Evolutionary conservation across 2,113 vertebrate species (phyloP).

Genomic region (Illadopsis cleaveri): DNA sequence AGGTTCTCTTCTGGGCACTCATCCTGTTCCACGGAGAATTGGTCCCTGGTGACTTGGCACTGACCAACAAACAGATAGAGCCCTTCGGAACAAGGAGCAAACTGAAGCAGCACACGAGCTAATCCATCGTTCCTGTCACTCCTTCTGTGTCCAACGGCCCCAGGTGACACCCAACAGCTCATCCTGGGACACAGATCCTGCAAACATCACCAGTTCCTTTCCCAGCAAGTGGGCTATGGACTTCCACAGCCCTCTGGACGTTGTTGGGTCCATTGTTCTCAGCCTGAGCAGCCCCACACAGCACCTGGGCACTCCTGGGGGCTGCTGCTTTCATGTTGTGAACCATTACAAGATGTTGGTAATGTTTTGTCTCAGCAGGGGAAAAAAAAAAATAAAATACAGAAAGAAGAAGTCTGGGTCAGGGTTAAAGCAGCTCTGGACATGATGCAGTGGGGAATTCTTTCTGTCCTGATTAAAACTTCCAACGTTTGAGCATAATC

Average conservation of each 20-base stretch:
- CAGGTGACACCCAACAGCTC: not conserved
- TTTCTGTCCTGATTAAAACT: slow-evolving; percentile 66
- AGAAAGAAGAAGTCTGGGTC: slow-evolving; percentile 56
- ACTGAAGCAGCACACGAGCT: slow-evolving; percentile 39
- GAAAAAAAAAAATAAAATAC: not conserved
- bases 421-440: slow-evolving; percentile 73
- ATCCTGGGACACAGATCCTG: slow-evolving; percentile 13
- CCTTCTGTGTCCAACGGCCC: not conserved
- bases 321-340: not conserved
- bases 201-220: not conserved
- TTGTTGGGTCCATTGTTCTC: not conserved
- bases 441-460: slow-evolving; percentile 67
- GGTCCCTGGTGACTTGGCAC: slow-evolving; percentile 76
- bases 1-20: slow-evolving; percentile 67
- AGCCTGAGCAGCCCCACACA: not conserved
- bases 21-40: slow-evolving; percentile 65
- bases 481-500: slow-evolving; percentile 69
- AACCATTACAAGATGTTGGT: slow-evolving; percentile 51
- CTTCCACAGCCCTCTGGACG: not conserved
- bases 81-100: not conserved
- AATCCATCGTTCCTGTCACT: not conserved
- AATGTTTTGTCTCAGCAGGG: not conserved
- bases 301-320: not conserved
- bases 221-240: not conserved
- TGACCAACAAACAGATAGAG: not conserved